Evolutionary conservation across 2,888 invertebrate species (phyloP), one percentile per base, ranked within the genome.

Genomic region (Philereme transversata): DNA sequence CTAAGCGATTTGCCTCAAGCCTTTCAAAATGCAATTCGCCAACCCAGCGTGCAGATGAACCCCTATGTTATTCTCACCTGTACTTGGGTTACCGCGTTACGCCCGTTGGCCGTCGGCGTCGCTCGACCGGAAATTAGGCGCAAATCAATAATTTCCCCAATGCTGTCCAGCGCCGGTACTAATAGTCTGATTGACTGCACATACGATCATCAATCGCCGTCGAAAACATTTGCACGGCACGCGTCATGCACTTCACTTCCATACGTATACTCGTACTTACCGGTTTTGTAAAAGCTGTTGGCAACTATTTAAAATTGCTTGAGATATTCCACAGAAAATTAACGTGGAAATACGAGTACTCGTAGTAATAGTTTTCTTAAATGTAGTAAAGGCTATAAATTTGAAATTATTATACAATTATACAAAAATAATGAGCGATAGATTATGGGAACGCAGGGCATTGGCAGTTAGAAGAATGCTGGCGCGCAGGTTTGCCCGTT

Each of bases 131-230:
- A 90, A 84, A 91, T 90, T 89, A 88, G 86, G 76, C 76, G 72
- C 86, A 82, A 89, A 87, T 90, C 90, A 83, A 89, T 90, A 88
- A 90, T 87, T 88, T 89, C 88, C 87, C 77, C 76, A 76, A 75
- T 75, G 76, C 78, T 80, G 81, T 79, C 81, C 81, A 74, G 75
- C 74, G 77, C 74, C 69, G 70, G 68, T 70, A 65, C 78, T 85
- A 88, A 88, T 88, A 73, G 80, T 83, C 82, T 87, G 88, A 90
- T 89, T 84, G 87, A 84, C 79, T 82, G 69, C 55, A 62, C 57
- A 61, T 44, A 40, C 40, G 60, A 57, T 60, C 60, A 70, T 70
- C 66, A 68, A 68, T 70, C 62, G 58, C 58, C 62, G 68, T 68
- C 68, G 54, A 65, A 68, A 70, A 68, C 64, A 67, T 70, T 70